Evolutionary conservation across 2,113 vertebrate species (phyloP).

Genomic region (Patagioenas fasciata): DNA sequence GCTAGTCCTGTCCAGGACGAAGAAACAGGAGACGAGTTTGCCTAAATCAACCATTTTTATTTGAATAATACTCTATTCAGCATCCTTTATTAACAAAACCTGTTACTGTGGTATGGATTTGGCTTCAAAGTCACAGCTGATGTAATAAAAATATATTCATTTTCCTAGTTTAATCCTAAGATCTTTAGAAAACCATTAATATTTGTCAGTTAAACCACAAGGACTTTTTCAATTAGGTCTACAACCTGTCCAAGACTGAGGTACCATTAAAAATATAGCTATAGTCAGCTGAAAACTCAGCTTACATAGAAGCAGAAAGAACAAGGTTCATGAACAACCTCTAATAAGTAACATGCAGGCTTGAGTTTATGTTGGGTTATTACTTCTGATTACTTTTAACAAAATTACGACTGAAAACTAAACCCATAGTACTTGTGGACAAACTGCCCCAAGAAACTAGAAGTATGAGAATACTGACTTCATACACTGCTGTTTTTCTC

Average conservation of each 20-base stretch:
- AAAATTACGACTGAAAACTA: background rate
- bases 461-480: background rate
- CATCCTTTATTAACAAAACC: background rate
- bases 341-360: background rate
- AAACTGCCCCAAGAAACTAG: background rate
- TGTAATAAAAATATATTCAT: background rate
- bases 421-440: background rate
- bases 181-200: background rate
- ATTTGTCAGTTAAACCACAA: slow-evolving; percentile 19
- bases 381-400: background rate
- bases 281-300: background rate
- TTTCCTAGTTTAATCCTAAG: background rate
- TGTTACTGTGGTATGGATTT: background rate
- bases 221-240: background rate
- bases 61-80: background rate
- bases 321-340: background rate
- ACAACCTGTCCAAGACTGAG: slow-evolving; percentile 21
- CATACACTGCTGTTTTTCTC: background rate
- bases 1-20: background rate
- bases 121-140: background rate
- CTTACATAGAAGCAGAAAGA: background rate
- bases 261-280: background rate
- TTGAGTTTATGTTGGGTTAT: background rate
- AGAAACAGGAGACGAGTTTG: background rate
- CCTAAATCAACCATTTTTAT: background rate